Percentiles rank a stretch among this genome's conserved stretches.
Conservation (phyloP, 2,113 vertebrate genomes). For the Charadrius vociferus region DNA sequence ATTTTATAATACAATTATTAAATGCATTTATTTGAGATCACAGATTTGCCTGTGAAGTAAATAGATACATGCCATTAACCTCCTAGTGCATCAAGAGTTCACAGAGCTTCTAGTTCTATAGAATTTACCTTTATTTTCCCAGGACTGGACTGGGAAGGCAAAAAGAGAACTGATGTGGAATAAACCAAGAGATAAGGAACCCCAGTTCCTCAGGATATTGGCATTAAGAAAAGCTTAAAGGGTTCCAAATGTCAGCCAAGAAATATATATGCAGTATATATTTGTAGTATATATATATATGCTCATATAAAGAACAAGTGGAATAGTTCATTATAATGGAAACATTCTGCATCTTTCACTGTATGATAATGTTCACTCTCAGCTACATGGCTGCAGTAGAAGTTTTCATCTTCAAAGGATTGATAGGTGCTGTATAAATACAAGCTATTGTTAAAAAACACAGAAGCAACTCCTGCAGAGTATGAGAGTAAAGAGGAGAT, state of each 20-base stretch:
- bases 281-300: no score
- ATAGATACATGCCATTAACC: not conserved
- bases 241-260: not conserved
- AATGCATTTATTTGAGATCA: not conserved
- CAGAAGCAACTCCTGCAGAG: not conserved
- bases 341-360: not conserved
- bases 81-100: not conserved
- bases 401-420: not conserved
- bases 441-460: not conserved
- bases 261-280: no score
- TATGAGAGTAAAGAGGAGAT: not conserved
- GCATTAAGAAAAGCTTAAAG: not conserved
- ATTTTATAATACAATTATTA: not conserved
- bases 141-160: not conserved
- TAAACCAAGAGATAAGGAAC: not conserved
- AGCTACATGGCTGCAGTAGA: not conserved
- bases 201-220: not conserved
- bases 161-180: not conserved
- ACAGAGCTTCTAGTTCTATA: not conserved
- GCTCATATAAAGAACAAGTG: not conserved
- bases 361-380: not conserved
- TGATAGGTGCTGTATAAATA: not conserved
- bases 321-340: not conserved
- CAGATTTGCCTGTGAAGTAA: not conserved
- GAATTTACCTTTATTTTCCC: not conserved